Conservation (phyloP, 2,797 vertebrate genomes). For the Notolepis coatsorum region DNA sequence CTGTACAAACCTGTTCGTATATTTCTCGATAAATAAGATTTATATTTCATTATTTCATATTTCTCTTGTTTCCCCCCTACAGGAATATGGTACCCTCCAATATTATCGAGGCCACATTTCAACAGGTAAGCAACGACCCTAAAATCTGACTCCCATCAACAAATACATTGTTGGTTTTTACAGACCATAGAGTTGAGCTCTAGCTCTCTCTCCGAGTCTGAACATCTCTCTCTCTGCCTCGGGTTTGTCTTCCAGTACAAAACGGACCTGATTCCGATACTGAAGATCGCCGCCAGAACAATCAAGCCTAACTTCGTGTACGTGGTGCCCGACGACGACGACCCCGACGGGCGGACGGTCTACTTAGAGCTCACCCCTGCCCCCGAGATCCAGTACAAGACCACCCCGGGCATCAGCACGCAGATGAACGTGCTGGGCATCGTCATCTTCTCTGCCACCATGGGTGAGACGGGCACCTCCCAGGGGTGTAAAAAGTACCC, state of each 20-base stretch:
- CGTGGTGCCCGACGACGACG: conserved; percentile 80
- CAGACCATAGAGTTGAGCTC: neutral
- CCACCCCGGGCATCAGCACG: conserved; percentile 84
- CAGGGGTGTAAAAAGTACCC: too few species aligned
- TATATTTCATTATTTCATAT: too few species aligned
- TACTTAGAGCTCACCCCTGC: conserved; percentile 87
- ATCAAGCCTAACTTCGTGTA: conserved; percentile 84
- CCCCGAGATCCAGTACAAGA: conserved; percentile 85
- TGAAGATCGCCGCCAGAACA: conserved; percentile 73
- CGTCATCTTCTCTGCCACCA: conserved; percentile 92
- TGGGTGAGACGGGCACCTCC: conserved; percentile 76
- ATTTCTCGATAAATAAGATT: too few species aligned
- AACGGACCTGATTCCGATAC: conserved; percentile 83
- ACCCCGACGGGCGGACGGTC: conserved; percentile 78
- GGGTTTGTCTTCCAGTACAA: conserved; percentile 81
- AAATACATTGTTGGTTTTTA: too few species aligned
- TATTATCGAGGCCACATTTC: conserved; percentile 90
- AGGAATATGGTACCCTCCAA: conserved; percentile 95
- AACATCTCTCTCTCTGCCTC: neutral
- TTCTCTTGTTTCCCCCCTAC: too few species aligned
- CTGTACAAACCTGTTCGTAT: too few species aligned
- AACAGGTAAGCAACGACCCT: conserved; percentile 87
- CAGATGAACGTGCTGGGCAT: conserved; percentile 94
- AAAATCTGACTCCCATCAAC: neutral
- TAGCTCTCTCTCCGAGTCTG: neutral